These are phyloP conservation scores for Unio delphinus DNA, from an alignment of 2,888 invertebrate species.

Conservation along the genomic window DNA sequence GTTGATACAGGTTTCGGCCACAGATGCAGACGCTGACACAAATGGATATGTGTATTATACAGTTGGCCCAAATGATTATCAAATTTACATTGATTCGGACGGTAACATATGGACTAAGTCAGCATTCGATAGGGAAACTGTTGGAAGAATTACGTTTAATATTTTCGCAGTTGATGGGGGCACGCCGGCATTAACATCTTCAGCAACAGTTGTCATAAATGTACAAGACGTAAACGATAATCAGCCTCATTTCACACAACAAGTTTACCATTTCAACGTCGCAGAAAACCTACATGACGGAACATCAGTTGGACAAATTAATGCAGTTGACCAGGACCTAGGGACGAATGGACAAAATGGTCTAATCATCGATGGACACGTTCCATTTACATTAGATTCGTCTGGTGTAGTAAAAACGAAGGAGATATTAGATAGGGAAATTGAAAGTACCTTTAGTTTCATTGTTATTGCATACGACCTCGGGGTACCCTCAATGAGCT, in stretches of 20 bases:
- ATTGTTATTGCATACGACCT: conserved; percentile 46
- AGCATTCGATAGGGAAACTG: conserved; percentile 48
- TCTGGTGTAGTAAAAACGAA: conserved; percentile 43
- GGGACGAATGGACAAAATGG: conserved; percentile 44
- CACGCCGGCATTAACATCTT: conserved; percentile 37
- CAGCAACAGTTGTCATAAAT: conserved; percentile 35
- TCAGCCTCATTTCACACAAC: conserved; percentile 29
- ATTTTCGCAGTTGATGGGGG: conserved; percentile 50
- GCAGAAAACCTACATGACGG: conserved; percentile 28
- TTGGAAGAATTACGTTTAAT: conserved; percentile 41
- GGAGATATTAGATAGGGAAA: conserved; percentile 45
- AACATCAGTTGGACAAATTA: conserved; percentile 24
- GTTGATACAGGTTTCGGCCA: conserved; percentile 47
- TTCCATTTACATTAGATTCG: conserved; percentile 41
- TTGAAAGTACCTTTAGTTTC: conserved; percentile 38
- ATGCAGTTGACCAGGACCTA: conserved; percentile 37
- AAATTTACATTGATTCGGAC: conserved; percentile 45
- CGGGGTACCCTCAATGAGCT: conserved; percentile 40
- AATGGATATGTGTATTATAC: conserved; percentile 49
- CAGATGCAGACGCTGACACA: conserved; percentile 47
- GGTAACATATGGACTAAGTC: conserved; percentile 49
- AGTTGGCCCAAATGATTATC: conserved; percentile 27
- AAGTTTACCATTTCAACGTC: conserved; percentile 30
- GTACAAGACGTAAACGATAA: conserved; percentile 42
- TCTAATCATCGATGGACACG: conserved; percentile 20